Evolutionary conservation across 1,140 invertebrate genomes (phyloP).

Genomic region (Babylonia areolata): DNA sequence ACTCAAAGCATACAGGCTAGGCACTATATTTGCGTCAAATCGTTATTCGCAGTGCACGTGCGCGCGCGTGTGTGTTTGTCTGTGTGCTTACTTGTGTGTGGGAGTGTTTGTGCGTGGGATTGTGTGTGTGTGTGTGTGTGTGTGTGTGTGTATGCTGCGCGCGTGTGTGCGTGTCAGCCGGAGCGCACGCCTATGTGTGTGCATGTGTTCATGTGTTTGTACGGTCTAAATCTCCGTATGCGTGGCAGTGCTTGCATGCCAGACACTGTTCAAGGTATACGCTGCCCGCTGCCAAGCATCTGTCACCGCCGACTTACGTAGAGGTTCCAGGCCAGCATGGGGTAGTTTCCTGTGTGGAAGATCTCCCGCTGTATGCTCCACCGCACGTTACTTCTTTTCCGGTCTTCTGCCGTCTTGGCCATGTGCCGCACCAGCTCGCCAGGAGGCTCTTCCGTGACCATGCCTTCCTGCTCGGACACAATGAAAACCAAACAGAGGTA

Average conservation of each 20-base stretch:
- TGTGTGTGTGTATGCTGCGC: not conserved
- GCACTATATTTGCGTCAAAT: too few relatives aligned
- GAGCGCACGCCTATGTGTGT: not conserved
- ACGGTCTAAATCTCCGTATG: too few relatives aligned
- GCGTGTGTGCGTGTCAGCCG: not conserved
- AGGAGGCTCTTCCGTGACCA: too few relatives aligned
- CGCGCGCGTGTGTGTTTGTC: not conserved
- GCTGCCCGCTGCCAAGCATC: too few relatives aligned
- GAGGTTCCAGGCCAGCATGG: constrained; percentile 5
- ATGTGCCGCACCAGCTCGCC: not conserved
- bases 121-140: not conserved
- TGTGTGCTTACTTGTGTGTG: not conserved
- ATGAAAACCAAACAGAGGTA: too few relatives aligned
- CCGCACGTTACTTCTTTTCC: not conserved
- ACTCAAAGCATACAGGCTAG: too few relatives aligned
- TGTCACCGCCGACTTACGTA: constrained; percentile 23
- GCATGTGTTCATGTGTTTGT: not conserved
- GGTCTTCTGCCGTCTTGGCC: not conserved
- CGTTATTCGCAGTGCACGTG: too few relatives aligned
- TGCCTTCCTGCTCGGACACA: too few relatives aligned
- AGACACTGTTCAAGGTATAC: too few relatives aligned
- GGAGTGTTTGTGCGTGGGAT: not conserved
- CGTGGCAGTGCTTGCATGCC: not conserved
- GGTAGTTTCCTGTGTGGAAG: constrained; percentile 21
- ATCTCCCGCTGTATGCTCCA: not conserved